Evolutionary conservation across 2,113 vertebrate genomes (phyloP).

Genomic region (Phodopus roborovskii): DNA sequence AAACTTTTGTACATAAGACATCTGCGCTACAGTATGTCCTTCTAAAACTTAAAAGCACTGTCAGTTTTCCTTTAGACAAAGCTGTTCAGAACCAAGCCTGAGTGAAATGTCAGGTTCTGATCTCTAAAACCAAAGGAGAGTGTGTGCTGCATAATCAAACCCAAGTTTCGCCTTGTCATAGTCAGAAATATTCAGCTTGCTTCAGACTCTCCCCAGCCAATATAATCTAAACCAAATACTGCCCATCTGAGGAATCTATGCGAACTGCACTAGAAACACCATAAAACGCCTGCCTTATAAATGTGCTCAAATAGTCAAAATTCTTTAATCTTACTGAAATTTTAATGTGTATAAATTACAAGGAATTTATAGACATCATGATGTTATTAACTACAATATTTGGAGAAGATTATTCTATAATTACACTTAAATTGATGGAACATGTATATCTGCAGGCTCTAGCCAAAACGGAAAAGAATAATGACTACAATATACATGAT

Average conservation of each 20-base stretch:
- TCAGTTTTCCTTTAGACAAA: conserved; percentile 65
- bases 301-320: conserved; percentile 19
- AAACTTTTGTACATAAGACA: conserved; percentile 27
- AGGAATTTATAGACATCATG: conserved; percentile 57
- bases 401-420: conserved; percentile 70
- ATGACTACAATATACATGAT: conserved; percentile 62
- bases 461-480: conserved; percentile 47
- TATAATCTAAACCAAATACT: conserved; percentile 15
- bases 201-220: not conserved
- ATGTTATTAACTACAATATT: conserved; percentile 64
- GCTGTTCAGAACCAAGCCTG: conserved; percentile 33
- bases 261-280: not conserved
- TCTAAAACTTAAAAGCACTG: conserved; percentile 53
- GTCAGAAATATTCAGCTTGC: conserved; percentile 54
- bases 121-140: conserved; percentile 67
- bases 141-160: conserved; percentile 50
- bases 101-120: conserved; percentile 65
- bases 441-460: not conserved
- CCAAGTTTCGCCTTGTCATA: conserved; percentile 41
- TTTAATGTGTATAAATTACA: conserved; percentile 63
- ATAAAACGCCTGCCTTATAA: conserved; percentile 1
- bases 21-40: conserved; percentile 1
- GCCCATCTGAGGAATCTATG: not conserved
- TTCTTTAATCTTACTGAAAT: conserved; percentile 61
- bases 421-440: conserved; percentile 67